Evolutionary conservation across 2,113 vertebrate species (phyloP).

Genomic region (Saguinus imperator): DNA sequence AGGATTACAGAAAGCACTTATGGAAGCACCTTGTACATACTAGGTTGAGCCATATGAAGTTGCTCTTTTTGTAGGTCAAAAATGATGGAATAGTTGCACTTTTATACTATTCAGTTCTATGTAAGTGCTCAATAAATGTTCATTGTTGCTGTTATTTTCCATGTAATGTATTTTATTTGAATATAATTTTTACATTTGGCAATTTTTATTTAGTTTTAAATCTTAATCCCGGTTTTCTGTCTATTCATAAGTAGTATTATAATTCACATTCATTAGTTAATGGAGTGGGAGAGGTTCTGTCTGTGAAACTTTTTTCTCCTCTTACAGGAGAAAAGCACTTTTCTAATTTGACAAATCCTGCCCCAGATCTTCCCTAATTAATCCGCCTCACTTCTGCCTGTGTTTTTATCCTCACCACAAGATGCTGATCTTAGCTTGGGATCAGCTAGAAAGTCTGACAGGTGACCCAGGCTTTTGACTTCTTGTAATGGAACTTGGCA

Average conservation of each 20-base stretch:
- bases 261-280: background rate
- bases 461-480: background rate
- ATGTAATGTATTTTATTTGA: background rate
- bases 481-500: background rate
- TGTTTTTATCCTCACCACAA: background rate
- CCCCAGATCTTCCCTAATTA: background rate
- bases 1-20: background rate
- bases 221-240: background rate
- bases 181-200: conserved; percentile 1
- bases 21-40: background rate
- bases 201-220: conserved; percentile 43
- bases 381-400: background rate
- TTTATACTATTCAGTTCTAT: background rate
- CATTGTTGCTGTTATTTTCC: background rate
- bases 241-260: background rate
- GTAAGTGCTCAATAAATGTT: background rate
- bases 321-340: background rate
- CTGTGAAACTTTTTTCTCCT: background rate
- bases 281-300: background rate
- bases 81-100: background rate
- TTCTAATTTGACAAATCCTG: conserved; percentile 8
- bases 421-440: background rate
- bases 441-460: background rate
- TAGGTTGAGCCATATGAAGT: background rate
- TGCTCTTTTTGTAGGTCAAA: background rate